Evolutionary conservation across 2,888 invertebrate species (phyloP).

Genomic region (Mesorhabditis spiculigera): DNA sequence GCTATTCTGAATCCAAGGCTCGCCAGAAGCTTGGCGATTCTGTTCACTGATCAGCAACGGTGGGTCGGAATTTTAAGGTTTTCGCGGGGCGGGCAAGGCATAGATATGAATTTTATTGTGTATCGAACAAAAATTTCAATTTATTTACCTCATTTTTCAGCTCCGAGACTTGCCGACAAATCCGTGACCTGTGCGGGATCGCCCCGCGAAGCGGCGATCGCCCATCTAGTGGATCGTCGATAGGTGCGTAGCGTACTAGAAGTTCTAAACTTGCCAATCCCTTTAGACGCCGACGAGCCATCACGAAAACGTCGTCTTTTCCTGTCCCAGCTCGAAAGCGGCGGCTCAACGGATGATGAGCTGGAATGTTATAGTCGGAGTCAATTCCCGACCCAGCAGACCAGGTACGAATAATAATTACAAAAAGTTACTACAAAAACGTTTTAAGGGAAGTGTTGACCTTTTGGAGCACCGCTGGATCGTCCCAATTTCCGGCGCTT

Average conservation of each 20-base stretch:
- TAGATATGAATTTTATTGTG: no score
- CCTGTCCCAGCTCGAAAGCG: slow-evolving; percentile 45
- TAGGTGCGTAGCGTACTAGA: not conserved
- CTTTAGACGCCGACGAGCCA: not conserved
- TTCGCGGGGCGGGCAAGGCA: no score
- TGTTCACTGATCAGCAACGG: slow-evolving; percentile 41
- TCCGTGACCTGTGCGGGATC: slow-evolving; percentile 28
- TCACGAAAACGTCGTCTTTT: slow-evolving; percentile 45
- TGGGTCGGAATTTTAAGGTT: not conserved
- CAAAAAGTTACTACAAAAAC: not conserved
- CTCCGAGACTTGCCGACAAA: slow-evolving; percentile 21
- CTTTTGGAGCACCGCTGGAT: slow-evolving; percentile 48
- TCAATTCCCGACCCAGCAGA: slow-evolving; percentile 12
- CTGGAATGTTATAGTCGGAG: slow-evolving; percentile 34
- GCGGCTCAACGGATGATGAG: slow-evolving; percentile 45
- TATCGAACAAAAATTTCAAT: no score
- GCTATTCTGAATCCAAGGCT: slow-evolving; percentile 46
- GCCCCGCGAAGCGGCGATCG: not conserved
- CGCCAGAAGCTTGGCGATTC: slow-evolving; percentile 25
- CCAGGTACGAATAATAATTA: not conserved
- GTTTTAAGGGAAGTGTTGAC: slow-evolving; percentile 43
- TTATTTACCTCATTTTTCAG: not conserved
- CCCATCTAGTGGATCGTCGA: not conserved
- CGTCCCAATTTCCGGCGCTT: slow-evolving; percentile 41
- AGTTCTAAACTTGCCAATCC: not conserved